These are phyloP conservation scores for Nephrotoma guestfalica DNA, from an alignment of 2,888 invertebrate genomes.

Conservation along the genomic window DNA sequence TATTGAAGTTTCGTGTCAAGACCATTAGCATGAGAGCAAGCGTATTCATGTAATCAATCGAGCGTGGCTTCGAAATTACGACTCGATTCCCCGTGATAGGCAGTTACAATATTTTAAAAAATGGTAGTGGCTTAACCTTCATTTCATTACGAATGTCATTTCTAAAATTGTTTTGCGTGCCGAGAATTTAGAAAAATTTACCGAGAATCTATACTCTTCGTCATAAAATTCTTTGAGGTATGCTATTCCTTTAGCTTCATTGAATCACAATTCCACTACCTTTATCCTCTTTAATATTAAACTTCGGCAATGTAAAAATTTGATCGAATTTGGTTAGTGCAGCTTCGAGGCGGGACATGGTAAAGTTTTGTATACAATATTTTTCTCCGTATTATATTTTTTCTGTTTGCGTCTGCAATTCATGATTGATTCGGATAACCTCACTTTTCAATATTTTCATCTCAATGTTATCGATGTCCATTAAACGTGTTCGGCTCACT, in stretches of 20 bases:
- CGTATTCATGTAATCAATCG: slow-evolving; percentile 96
- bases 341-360: slow-evolving; percentile 95
- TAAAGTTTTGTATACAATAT: slow-evolving; percentile 97
- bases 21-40: slow-evolving; percentile 95
- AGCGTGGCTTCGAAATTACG: slow-evolving; percentile 80
- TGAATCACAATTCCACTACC: slow-evolving; percentile 92
- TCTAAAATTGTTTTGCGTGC: slow-evolving; percentile 89
- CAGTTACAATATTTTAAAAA: slow-evolving; percentile 56
- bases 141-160: slow-evolving; percentile 64
- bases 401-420: slow-evolving; percentile 90
- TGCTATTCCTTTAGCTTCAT: slow-evolving; percentile 89
- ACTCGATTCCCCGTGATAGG: slow-evolving; percentile 86
- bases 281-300: slow-evolving; percentile 94
- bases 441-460: slow-evolving; percentile 99
- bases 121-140: slow-evolving; percentile 67
- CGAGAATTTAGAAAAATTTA: too few relatives aligned
- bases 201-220: slow-evolving; percentile 80
- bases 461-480: slow-evolving; percentile 70
- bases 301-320: slow-evolving; percentile 92
- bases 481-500: slow-evolving; percentile 85
- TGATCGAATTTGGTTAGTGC: slow-evolving; percentile 70
- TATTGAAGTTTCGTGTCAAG: slow-evolving; percentile 92
- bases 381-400: slow-evolving; percentile 99
- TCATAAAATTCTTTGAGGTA: slow-evolving; percentile 96
- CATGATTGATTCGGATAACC: slow-evolving; percentile 94